phyloP scores from a whole-genome alignment of 2,888 invertebrate genomes.

The Cephus spinipes region DNA sequence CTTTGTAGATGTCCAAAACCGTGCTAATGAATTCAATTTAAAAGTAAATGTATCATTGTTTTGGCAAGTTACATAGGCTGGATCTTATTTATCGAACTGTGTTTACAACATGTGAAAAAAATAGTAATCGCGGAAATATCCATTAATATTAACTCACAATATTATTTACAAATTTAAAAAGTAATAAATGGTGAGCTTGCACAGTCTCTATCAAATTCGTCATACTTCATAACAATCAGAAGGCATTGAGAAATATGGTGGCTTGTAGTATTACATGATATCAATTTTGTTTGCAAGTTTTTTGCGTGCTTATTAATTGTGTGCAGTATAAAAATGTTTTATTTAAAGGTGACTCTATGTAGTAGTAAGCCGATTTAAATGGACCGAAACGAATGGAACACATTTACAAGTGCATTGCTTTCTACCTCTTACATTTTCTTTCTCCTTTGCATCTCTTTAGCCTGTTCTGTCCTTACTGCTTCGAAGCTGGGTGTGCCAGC shows the following conservation, averaged over 20 bases:
- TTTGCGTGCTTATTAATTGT: not conserved
- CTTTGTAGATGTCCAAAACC: not conserved
- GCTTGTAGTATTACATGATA: too few relatives aligned
- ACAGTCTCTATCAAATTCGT: too few relatives aligned
- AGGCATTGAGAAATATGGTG: too few relatives aligned
- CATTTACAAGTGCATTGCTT: not conserved
- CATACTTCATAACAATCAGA: too few relatives aligned
- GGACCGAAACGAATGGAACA: not conserved
- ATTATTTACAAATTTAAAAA: too few relatives aligned
- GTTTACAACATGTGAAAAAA: too few relatives aligned
- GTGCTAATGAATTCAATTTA: too few relatives aligned
- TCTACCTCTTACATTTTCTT: not conserved
- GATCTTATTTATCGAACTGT: not conserved
- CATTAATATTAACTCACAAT: too few relatives aligned
- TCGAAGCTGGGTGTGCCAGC: not conserved
- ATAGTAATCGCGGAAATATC: too few relatives aligned
- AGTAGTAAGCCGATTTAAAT: not conserved
- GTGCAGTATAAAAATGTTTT: not conserved
- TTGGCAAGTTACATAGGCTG: too few relatives aligned
- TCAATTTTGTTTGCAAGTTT: not conserved
- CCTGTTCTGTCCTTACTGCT: not conserved
- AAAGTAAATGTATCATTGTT: too few relatives aligned
- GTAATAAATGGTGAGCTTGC: too few relatives aligned
- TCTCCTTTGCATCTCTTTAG: not conserved
- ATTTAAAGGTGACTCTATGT: not conserved